Percentiles rank a stretch among this genome's conserved stretches.
These are phyloP conservation scores for Epirrhoe alternata DNA, from an alignment of 2,888 invertebrate genomes.

Conservation along the genomic window DNA sequence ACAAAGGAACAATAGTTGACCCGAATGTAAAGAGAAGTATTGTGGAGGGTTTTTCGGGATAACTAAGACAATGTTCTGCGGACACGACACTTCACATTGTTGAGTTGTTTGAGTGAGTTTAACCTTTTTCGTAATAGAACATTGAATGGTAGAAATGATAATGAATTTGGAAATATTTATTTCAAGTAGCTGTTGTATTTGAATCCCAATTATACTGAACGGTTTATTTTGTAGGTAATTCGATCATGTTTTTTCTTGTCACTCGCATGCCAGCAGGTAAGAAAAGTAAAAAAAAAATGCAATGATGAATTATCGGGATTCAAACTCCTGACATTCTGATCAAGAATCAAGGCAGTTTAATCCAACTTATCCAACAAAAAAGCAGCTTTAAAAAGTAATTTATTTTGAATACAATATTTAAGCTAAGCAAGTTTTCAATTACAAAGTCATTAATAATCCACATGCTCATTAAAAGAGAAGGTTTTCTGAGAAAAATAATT, in stretches of 20 bases:
- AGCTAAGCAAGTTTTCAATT: neutral
- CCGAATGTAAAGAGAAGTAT: constrained; percentile 73
- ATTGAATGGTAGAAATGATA: neutral
- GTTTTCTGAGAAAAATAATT: neutral
- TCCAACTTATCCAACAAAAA: too few relatives aligned
- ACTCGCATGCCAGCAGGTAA: too few relatives aligned
- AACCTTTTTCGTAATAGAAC: constrained; percentile 17
- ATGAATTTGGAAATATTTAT: neutral
- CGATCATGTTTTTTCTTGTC: too few relatives aligned
- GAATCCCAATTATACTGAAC: too few relatives aligned
- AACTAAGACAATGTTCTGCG: constrained; percentile 39
- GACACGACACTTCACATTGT: constrained; percentile 43
- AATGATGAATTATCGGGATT: too few relatives aligned
- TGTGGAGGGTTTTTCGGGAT: constrained; percentile 61
- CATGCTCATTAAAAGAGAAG: neutral
- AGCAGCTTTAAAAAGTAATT: too few relatives aligned
- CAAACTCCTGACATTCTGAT: too few relatives aligned
- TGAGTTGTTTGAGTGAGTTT: constrained; percentile 7
- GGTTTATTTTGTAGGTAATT: too few relatives aligned
- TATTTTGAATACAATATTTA: too few relatives aligned
- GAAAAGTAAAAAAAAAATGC: too few relatives aligned
- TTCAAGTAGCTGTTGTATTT: neutral
- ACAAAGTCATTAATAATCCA: neutral
- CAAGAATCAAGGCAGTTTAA: too few relatives aligned
- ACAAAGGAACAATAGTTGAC: constrained; percentile 78